phyloP scores from a whole-genome alignment of 2,888 invertebrate genomes.

The Chrysodeixis includens region DNA sequence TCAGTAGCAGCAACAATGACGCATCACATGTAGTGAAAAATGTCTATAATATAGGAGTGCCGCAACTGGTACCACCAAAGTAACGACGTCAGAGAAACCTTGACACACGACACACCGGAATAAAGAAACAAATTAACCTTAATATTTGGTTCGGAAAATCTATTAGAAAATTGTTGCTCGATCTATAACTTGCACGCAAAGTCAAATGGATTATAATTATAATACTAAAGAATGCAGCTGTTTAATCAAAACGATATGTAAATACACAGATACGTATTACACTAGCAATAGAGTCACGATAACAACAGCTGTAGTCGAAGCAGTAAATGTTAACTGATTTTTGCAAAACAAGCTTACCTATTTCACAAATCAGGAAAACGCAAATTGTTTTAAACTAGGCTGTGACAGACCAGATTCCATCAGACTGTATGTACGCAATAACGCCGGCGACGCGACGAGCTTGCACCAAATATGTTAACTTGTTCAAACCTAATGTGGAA shows the following conservation, averaged over 20 bases:
- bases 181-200: conserved; percentile 20
- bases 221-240: conserved; percentile 50
- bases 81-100: conserved; percentile 55
- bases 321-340: conserved; percentile 29
- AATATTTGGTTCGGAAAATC: conserved; percentile 39
- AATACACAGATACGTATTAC: conserved; percentile 31
- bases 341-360: conserved; percentile 40
- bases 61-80: conserved; percentile 59
- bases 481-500: conserved; percentile 70
- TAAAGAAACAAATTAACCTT: conserved; percentile 41
- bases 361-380: conserved; percentile 64
- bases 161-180: conserved; percentile 36
- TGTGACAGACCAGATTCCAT: conserved; percentile 58
- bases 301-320: conserved; percentile 27
- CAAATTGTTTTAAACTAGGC: conserved; percentile 66
- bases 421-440: conserved; percentile 64
- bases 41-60: conserved; percentile 76
- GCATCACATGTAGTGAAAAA: conserved; percentile 75
- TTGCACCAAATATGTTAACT: conserved; percentile 78
- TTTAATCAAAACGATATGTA: conserved; percentile 39
- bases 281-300: conserved; percentile 13
- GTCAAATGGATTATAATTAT: conserved; percentile 35
- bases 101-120: conserved; percentile 61
- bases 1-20: conserved; percentile 75
- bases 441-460: conserved; percentile 61